phyloP scores from a whole-genome alignment of 2,888 invertebrate species.

The Muscina levida region DNA sequence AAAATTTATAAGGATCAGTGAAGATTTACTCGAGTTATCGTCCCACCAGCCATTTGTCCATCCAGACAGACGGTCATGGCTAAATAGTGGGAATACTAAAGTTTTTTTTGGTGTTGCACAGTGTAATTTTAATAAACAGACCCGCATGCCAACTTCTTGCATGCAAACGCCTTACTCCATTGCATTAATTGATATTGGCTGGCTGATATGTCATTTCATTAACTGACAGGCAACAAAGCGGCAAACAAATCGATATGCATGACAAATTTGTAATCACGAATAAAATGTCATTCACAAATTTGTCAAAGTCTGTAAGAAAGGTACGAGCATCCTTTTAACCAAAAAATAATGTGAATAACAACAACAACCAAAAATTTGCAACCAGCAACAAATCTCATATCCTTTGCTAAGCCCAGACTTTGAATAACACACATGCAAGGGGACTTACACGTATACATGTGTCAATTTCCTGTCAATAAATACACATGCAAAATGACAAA shows the following conservation, averaged over 20 bases:
- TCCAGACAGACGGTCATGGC: no score
- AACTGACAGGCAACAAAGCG: neutral
- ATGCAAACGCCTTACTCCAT: no score
- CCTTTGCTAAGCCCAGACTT: conserved; percentile 10
- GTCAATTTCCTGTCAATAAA: conserved; percentile 48
- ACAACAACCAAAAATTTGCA: conserved; percentile 25
- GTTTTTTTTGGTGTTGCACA: no score
- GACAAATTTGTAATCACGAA: conserved; percentile 35
- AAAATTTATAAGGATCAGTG: no score
- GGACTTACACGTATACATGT: neutral
- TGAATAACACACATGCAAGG: conserved; percentile 4
- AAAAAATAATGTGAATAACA: conserved; percentile 29
- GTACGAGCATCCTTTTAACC: neutral
- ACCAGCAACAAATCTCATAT: conserved; percentile 52
- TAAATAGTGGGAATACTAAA: no score
- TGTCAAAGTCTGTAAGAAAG: conserved; percentile 35
- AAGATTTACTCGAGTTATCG: no score
- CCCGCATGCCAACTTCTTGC: no score
- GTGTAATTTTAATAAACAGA: no score
- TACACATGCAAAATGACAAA: conserved; percentile 3
- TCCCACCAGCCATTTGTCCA: no score
- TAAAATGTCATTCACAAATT: conserved; percentile 25
- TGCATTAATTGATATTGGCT: no score
- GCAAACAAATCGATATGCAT: conserved; percentile 15
- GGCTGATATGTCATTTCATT: conserved; percentile 1